Evolutionary conservation across 2,888 invertebrate genomes (phyloP).

Genomic region (Nysson spinosus): DNA sequence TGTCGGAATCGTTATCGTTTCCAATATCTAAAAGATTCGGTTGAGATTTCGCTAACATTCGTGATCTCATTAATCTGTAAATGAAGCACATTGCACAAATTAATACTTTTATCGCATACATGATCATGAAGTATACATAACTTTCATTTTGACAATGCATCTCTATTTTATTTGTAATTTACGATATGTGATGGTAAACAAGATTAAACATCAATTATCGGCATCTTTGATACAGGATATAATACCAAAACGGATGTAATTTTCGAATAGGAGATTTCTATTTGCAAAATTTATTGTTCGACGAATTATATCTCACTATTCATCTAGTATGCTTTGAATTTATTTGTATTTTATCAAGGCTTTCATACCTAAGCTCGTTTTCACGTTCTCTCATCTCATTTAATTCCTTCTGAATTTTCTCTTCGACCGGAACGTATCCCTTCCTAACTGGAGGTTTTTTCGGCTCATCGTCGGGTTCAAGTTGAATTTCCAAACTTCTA

Average conservation of each 20-base stretch:
- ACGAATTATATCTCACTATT: no score
- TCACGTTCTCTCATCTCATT: conserved; percentile 90
- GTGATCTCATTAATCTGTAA: conserved; percentile 75
- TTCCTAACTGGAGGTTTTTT: conserved; percentile 81
- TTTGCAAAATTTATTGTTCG: no score
- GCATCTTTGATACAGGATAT: background rate
- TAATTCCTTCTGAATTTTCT: conserved; percentile 92
- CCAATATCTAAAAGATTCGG: conserved; percentile 76
- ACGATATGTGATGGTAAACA: conserved; percentile 2
- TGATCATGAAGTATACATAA: no score
- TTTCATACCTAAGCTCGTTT: conserved; percentile 84
- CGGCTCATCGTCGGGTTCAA: conserved; percentile 64
- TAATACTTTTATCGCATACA: no score
- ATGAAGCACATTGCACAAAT: no score
- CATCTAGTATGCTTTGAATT: no score
- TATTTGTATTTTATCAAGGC: no score
- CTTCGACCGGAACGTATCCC: conserved; percentile 90
- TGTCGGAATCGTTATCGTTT: conserved; percentile 73
- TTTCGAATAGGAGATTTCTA: background rate
- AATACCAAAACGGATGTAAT: background rate
- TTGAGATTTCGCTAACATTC: conserved; percentile 76
- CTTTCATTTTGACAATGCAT: no score
- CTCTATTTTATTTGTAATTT: no score
- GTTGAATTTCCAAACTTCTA: conserved; percentile 60
- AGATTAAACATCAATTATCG: background rate